Percentiles rank a stretch among this genome's conserved stretches.
Evolutionary conservation across 2,113 vertebrate species (phyloP).

Genomic region (cattle (Bos taurus)): DNA sequence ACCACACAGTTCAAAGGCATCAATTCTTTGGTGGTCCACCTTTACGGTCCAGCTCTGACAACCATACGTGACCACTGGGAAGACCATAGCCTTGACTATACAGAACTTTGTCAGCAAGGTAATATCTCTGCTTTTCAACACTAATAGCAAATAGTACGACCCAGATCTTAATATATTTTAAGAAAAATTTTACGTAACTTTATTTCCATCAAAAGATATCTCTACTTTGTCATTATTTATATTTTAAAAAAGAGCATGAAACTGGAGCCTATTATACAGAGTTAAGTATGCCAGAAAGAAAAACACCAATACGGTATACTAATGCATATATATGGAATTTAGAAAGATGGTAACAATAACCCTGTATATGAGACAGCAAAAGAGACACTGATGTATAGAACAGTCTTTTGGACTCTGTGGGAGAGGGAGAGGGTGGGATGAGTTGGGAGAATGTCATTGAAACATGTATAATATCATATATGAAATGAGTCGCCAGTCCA

Average conservation of each 20-base stretch:
- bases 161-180: neutral
- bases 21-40: neutral
- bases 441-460: too few relatives aligned
- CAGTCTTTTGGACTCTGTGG: too few relatives aligned
- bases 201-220: neutral
- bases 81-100: neutral
- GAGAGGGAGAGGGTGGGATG: too few relatives aligned
- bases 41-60: neutral
- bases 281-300: too few relatives aligned
- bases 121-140: neutral
- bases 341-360: too few relatives aligned
- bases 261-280: too few relatives aligned
- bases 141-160: neutral
- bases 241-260: neutral
- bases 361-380: too few relatives aligned
- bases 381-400: too few relatives aligned
- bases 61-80: neutral
- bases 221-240: neutral
- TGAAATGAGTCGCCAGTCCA: too few relatives aligned
- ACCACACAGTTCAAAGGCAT: neutral
- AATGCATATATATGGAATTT: too few relatives aligned
- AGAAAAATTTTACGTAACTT: neutral
- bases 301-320: too few relatives aligned
- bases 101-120: neutral
- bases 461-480: too few relatives aligned